Conservation (phyloP, 2,888 invertebrate genomes). For the Seira musarum region DNA sequence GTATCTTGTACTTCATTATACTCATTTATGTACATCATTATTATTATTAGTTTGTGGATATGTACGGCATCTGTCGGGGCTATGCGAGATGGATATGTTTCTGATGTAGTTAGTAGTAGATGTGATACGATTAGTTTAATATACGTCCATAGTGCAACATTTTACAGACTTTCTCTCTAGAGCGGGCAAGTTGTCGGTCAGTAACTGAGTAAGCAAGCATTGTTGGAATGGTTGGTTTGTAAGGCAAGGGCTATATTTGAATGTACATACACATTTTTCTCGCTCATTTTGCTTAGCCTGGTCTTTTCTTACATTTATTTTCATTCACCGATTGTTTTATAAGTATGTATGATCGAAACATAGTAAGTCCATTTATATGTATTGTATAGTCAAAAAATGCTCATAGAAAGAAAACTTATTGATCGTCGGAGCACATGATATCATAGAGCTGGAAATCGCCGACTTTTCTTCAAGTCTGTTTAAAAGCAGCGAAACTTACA, state of each 20-base stretch:
- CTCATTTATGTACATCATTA: not conserved
- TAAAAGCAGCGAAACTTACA: no score
- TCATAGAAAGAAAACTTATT: no score
- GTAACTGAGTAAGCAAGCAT: not conserved
- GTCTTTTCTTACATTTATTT: not conserved
- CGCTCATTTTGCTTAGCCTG: not conserved
- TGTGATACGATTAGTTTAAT: no score
- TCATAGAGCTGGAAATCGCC: no score
- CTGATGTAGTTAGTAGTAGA: not conserved
- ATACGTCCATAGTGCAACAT: not conserved
- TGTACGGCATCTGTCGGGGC: conserved; percentile 8
- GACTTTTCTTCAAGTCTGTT: no score
- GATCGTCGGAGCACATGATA: no score
- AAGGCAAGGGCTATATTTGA: no score
- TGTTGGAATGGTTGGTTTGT: not conserved
- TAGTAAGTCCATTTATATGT: not conserved
- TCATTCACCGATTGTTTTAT: not conserved
- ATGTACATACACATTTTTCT: not conserved
- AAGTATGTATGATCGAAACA: not conserved
- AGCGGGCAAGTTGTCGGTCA: not conserved
- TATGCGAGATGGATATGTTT: not conserved
- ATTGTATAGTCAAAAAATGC: no score
- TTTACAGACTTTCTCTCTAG: conserved; percentile 1
- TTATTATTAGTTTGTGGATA: no score
- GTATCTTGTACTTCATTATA: no score